Base-by-base conservation (phyloP, 1,140 invertebrate species). In the Drosophila nigromelanica region DNA sequence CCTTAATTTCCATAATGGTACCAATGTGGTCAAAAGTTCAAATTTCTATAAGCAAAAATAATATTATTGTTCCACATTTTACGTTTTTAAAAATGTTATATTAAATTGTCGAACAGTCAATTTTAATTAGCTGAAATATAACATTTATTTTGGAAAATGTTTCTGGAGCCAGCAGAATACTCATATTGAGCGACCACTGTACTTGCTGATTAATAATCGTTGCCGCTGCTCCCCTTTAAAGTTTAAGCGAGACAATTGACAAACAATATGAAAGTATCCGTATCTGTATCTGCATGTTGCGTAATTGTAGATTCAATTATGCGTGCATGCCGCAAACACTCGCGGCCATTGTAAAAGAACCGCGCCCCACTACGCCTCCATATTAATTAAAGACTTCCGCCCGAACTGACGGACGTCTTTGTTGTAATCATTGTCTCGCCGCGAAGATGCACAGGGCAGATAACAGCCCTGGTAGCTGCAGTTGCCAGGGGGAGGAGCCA, bases 301-400 rank as follows among this genome's bases (percentile, higher is more conserved):
- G 67, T 89, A 87, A 89, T 81, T 86, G 71, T 54, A 64, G 68
- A 82, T 78, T 87, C 75, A 87, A 86, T 89, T 86, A 82, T 82
- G 71, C 67, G 78, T 61, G 67, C 66, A 67, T 61, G 58, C 68
- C 73, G 21, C 73, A 67, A 37, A 58, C 45, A 18, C 15, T 24
- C 35, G 40, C 48, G 52, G 64, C 60, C 50, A 47, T 52, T 66
- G 63, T 69, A 55, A 59, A 66, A 64, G 40, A 11, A 12, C 39
- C 18, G 30, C 18, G 27, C 37, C 55, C 27, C 63, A 33, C 33
- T 35, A 51, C 48, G 43, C 39, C 63, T 64, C 27, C 66, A 50
- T 80, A 86, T 86, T 86, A 86, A 87, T 86, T 86, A 89, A 87
- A 86, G 78, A 86, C 82, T 86, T 86, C 82, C 83, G 82, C 68